These are phyloP conservation scores for Scomber japonicus DNA, from an alignment of 2,113 vertebrate genomes.

Conservation along the genomic window DNA sequence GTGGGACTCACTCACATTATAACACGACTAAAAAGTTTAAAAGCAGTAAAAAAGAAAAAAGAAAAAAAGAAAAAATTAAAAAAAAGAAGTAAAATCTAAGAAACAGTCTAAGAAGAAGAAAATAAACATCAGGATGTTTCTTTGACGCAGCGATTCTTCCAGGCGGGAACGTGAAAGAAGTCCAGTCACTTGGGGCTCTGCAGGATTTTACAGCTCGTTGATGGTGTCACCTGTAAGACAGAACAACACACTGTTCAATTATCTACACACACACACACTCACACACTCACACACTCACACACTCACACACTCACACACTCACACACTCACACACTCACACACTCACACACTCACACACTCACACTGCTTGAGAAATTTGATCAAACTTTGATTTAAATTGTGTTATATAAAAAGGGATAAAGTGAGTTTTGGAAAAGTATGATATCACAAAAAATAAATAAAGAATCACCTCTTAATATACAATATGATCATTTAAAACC, in stretches of 20 bases:
- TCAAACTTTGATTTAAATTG: too few relatives aligned
- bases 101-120: conserved; percentile 3
- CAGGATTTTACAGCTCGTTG: conserved; percentile 64
- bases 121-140: conserved; percentile 27
- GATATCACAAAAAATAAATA: too few relatives aligned
- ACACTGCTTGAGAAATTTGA: too few relatives aligned
- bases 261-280: not conserved
- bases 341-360: too few relatives aligned
- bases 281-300: too few relatives aligned
- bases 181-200: not conserved
- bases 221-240: conserved; percentile 58
- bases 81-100: conserved; percentile 6
- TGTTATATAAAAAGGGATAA: too few relatives aligned
- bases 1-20: not conserved
- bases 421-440: too few relatives aligned
- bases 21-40: conserved; percentile 25
- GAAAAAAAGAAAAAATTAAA: conserved; percentile 13
- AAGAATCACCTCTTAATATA: too few relatives aligned
- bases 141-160: conserved; percentile 31
- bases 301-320: too few relatives aligned
- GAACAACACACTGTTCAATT: not conserved
- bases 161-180: not conserved
- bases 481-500: too few relatives aligned
- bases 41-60: conserved; percentile 1
- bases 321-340: too few relatives aligned